Percentiles rank a stretch among this genome's conserved stretches.
Evolutionary conservation across 2,113 vertebrate species (phyloP).

Genomic region (Prunella fulvescens): DNA sequence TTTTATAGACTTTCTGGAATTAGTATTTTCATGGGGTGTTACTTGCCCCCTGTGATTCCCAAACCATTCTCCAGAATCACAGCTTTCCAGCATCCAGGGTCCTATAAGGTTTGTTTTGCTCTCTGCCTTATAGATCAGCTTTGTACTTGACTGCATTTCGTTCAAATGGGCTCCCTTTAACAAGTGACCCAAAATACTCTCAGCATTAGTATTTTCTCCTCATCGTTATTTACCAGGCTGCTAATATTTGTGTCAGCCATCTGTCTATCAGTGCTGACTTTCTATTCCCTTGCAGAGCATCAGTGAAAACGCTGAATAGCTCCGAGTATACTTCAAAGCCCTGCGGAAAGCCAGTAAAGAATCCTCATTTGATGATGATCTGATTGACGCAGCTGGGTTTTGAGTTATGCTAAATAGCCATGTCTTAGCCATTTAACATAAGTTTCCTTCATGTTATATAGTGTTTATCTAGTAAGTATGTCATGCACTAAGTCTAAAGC

Average conservation of each 20-base stretch:
- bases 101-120: not conserved
- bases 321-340: slow-evolving; percentile 30
- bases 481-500: slow-evolving; percentile 28
- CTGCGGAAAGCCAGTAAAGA: slow-evolving; percentile 40
- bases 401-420: slow-evolving; percentile 53
- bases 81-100: not conserved
- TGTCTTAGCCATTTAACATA: slow-evolving; percentile 37
- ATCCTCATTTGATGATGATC: slow-evolving; percentile 49
- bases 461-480: slow-evolving; percentile 37
- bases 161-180: not conserved
- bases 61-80: not conserved
- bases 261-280: slow-evolving; percentile 51
- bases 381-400: slow-evolving; percentile 55
- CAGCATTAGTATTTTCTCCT: slow-evolving; percentile 3
- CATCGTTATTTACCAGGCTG: slow-evolving; percentile 33
- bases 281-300: slow-evolving; percentile 38
- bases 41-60: not conserved
- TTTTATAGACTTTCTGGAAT: not conserved
- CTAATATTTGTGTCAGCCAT: slow-evolving; percentile 64
- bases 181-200: slow-evolving; percentile 15
- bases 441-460: slow-evolving; percentile 34
- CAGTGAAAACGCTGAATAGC: slow-evolving; percentile 54
- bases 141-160: not conserved
- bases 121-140: not conserved
- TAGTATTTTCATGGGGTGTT: not conserved